These are phyloP conservation scores for Poeciliopsis retropinna DNA, from an alignment of 2,113 vertebrate genomes.

Conservation along the genomic window DNA sequence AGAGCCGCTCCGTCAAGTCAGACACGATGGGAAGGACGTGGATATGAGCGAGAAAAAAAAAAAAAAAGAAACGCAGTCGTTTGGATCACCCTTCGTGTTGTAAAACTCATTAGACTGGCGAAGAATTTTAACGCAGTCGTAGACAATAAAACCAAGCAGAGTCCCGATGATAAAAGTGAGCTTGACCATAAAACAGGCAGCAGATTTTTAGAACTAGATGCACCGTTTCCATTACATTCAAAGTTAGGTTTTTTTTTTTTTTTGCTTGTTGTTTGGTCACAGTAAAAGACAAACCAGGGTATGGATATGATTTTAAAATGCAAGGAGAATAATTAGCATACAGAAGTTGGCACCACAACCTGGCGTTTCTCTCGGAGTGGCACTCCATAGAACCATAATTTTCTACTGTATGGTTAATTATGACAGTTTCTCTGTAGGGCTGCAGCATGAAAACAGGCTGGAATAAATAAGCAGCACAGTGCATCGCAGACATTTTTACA, in stretches of 20 bases:
- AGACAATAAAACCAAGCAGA: conserved; percentile 12
- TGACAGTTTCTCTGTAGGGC: no score
- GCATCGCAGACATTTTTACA: no score
- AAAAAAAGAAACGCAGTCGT: conserved; percentile 40
- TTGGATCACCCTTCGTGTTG: conserved; percentile 52
- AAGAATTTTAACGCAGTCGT: conserved; percentile 50
- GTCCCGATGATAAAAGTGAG: conserved; percentile 32
- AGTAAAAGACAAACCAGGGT: background rate
- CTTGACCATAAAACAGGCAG: conserved; percentile 41
- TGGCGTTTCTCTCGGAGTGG: background rate
- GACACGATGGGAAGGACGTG: conserved; percentile 60
- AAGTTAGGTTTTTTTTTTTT: background rate
- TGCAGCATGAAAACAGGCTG: no score
- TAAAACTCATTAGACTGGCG: conserved; percentile 71
- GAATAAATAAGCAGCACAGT: no score
- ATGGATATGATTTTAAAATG: no score
- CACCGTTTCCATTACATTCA: background rate
- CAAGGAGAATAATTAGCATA: background rate
- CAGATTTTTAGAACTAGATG: conserved; percentile 41
- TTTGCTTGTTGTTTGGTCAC: background rate
- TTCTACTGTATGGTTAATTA: no score
- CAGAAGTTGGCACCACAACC: background rate
- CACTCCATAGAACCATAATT: no score
- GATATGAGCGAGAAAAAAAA: conserved; percentile 27
- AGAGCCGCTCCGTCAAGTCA: conserved; percentile 63